phyloP scores from a whole-genome alignment of 1,140 invertebrate species.

The Leguminivora glycinivorella region DNA sequence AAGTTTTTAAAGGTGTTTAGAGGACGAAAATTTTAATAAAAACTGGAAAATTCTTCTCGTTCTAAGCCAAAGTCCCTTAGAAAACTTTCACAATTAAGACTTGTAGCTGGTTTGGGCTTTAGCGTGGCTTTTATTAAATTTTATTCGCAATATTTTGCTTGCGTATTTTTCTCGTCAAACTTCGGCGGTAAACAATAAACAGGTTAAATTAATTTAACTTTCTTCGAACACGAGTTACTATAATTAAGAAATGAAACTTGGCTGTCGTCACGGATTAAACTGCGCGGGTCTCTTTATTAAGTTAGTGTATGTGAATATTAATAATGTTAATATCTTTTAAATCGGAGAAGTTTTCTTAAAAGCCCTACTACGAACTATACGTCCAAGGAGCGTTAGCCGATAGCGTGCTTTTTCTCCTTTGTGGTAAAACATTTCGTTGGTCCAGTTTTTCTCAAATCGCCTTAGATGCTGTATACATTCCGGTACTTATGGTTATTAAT shows the following conservation, averaged over 20 bases:
- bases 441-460: too few species aligned
- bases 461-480: too few species aligned
- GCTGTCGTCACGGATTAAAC: background rate
- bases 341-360: too few species aligned
- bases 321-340: too few species aligned
- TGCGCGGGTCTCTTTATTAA: background rate
- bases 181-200: slow-evolving; percentile 35
- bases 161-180: slow-evolving; percentile 30
- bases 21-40: slow-evolving; percentile 31
- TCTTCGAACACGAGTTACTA: background rate
- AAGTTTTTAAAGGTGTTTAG: slow-evolving; percentile 16
- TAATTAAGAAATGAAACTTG: slow-evolving; percentile 21
- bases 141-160: slow-evolving; percentile 34
- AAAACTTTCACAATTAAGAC: slow-evolving; percentile 35
- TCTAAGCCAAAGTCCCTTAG: slow-evolving; percentile 33
- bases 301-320: too few species aligned
- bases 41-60: slow-evolving; percentile 29
- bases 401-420: too few species aligned
- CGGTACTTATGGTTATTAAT: too few species aligned
- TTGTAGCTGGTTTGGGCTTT: slow-evolving; percentile 32
- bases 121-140: slow-evolving; percentile 35
- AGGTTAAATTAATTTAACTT: slow-evolving; percentile 35
- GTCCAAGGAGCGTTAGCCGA: too few species aligned
- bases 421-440: too few species aligned
- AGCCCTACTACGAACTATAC: too few species aligned